These are phyloP conservation scores for Heliconius cydno DNA, from an alignment of 2,888 invertebrate genomes.

Conservation along the genomic window DNA sequence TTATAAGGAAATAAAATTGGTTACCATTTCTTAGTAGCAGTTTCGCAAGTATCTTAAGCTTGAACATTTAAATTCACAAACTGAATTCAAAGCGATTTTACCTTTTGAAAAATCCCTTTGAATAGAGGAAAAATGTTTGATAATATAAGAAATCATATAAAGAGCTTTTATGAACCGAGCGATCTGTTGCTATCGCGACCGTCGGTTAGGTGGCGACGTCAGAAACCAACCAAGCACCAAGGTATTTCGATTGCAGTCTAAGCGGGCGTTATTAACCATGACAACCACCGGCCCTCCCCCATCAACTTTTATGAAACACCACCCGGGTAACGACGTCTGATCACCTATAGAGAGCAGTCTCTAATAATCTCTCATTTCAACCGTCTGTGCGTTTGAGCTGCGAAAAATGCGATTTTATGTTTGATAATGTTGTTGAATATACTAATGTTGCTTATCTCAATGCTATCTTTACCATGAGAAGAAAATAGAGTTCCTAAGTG, in stretches of 20 bases:
- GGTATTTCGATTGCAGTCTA: slow-evolving; percentile 39
- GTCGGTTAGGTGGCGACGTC: slow-evolving; percentile 51
- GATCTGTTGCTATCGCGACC: slow-evolving; percentile 75
- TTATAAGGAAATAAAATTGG: slow-evolving; percentile 21
- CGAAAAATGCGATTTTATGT: slow-evolving; percentile 29
- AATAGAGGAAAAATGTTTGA: slow-evolving; percentile 42
- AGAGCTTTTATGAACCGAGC: slow-evolving; percentile 58
- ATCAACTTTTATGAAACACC: slow-evolving; percentile 74
- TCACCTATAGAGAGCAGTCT: slow-evolving; percentile 76
- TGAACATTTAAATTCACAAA: slow-evolving; percentile 25
- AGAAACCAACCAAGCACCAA: slow-evolving; percentile 49
- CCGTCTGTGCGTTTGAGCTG: slow-evolving; percentile 55
- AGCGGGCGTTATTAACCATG: slow-evolving; percentile 78
- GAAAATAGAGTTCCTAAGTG: background rate
- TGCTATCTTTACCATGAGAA: background rate
- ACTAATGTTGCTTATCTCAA: background rate
- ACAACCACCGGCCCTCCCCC: slow-evolving; percentile 71
- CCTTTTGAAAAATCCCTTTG: slow-evolving; percentile 59
- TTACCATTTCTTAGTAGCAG: slow-evolving; percentile 18
- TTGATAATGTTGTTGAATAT: background rate
- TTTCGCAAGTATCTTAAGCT: slow-evolving; percentile 17
- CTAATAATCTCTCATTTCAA: slow-evolving; percentile 76
- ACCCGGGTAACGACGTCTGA: slow-evolving; percentile 72
- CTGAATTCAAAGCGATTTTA: slow-evolving; percentile 56
- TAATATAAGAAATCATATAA: slow-evolving; percentile 61